Evolutionary conservation across 2,113 vertebrate species (phyloP).

Genomic region (Nerophis lumbriciformis): DNA sequence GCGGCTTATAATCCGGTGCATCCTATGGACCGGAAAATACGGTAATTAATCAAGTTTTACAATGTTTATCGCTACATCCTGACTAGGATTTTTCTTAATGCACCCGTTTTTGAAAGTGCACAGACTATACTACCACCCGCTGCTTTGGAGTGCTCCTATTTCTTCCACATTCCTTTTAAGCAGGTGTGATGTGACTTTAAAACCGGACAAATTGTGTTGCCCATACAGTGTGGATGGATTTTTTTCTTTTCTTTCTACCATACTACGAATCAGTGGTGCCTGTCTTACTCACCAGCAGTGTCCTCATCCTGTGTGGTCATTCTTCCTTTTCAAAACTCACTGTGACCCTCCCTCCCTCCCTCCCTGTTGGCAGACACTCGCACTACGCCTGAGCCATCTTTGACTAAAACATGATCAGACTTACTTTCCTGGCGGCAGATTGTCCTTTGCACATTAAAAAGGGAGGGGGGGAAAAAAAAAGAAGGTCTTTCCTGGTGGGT

Average conservation of each 20-base stretch:
- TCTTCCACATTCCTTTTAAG: no score
- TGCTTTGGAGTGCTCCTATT: no score
- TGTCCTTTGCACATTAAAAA: conserved; percentile 16
- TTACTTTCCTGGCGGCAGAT: conserved; percentile 31
- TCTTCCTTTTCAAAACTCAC: conserved; percentile 20
- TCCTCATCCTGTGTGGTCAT: conserved; percentile 43
- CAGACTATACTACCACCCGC: no score
- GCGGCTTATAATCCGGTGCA: no score
- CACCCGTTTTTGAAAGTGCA: no score
- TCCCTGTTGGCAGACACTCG: conserved; percentile 23
- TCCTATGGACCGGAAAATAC: no score
- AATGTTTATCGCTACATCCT: no score
- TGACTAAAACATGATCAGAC: conserved; percentile 41
- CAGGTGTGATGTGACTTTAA: no score
- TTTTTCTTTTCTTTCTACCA: conserved; percentile 41
- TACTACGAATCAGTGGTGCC: conserved; percentile 35
- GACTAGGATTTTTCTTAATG: no score
- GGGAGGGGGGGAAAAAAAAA: background rate
- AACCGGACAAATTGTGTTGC: background rate
- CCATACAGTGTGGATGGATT: conserved; percentile 44
- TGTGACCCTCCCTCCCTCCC: conserved; percentile 11
- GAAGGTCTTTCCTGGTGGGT: conserved; percentile 6
- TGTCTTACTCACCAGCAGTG: conserved; percentile 45
- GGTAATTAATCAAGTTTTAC: no score
- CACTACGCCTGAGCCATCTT: conserved; percentile 28